These are phyloP conservation scores for Coluber constrictor DNA, from an alignment of 2,797 vertebrate genomes.

Conservation along the genomic window DNA sequence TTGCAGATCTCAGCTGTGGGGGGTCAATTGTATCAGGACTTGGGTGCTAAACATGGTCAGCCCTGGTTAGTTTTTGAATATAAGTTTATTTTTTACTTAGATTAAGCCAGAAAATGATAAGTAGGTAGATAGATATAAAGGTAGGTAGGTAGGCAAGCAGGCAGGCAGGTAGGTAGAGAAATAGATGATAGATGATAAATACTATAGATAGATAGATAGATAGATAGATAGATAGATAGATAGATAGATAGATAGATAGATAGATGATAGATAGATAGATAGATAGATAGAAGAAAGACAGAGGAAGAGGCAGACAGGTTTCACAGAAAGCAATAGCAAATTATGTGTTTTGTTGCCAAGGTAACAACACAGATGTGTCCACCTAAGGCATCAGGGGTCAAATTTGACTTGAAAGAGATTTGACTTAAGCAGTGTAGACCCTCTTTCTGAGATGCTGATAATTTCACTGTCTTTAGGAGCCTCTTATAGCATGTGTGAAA, in stretches of 20 bases:
- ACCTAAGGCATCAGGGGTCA: background rate
- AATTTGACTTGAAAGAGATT: background rate
- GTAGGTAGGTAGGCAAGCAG: background rate
- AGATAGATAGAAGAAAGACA: no score
- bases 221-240: no score
- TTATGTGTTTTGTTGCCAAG: background rate
- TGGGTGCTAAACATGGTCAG: background rate
- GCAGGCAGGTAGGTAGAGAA: no score
- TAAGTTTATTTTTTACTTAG: background rate
- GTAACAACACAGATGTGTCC: background rate
- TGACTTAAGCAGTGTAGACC: background rate
- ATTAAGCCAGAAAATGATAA: background rate
- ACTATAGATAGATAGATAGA: no score
- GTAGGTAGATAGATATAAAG: background rate
- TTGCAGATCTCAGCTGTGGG: background rate
- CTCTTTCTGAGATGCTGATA: background rate
- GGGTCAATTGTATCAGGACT: background rate
- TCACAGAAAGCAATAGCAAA: background rate
- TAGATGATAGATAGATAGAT: accelerated
- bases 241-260: no score
- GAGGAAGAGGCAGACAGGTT: background rate
- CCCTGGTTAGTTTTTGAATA: background rate
- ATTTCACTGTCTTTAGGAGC: background rate
- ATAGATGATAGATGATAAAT: no score
- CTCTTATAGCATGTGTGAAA: background rate